phyloP scores from a whole-genome alignment of 2,797 vertebrate genomes.

The Onychomys leucogaster region DNA sequence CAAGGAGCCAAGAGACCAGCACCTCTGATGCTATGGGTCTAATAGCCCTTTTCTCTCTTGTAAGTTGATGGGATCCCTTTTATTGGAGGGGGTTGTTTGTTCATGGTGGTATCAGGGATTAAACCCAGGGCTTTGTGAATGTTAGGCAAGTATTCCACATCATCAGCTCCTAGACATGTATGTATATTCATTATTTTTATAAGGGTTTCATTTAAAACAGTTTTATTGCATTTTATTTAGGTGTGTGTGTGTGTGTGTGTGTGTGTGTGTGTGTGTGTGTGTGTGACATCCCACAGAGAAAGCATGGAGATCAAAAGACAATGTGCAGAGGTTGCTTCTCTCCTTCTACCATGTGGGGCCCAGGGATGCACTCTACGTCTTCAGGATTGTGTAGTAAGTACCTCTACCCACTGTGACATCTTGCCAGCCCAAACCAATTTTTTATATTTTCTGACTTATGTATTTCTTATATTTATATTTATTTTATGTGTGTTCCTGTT shows the following conservation, averaged over 20 bases:
- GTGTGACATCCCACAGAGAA: neutral
- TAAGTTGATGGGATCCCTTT: neutral
- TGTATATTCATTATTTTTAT: no score
- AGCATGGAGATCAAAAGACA: neutral
- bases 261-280: neutral
- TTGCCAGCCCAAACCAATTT: neutral
- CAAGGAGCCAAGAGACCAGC: no score
- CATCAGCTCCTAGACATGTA: no score
- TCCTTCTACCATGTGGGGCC: neutral
- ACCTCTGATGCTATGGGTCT: neutral
- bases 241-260: no score
- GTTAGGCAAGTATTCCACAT: neutral
- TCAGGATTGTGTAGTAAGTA: no score
- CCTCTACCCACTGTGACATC: neutral
- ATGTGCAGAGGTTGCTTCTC: neutral
- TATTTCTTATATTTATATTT: neutral
- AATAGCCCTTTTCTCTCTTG: neutral
- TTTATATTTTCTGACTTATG: neutral
- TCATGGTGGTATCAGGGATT: neutral
- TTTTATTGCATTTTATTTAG: neutral
- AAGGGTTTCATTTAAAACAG: neutral
- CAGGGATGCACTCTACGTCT: neutral
- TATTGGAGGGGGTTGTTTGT: neutral
- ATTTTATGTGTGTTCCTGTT: neutral
- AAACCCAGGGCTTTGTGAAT: neutral